These are phyloP conservation scores for Dermatophagoides farinae DNA, from an alignment of 1,140 invertebrate genomes.

Conservation along the genomic window DNA sequence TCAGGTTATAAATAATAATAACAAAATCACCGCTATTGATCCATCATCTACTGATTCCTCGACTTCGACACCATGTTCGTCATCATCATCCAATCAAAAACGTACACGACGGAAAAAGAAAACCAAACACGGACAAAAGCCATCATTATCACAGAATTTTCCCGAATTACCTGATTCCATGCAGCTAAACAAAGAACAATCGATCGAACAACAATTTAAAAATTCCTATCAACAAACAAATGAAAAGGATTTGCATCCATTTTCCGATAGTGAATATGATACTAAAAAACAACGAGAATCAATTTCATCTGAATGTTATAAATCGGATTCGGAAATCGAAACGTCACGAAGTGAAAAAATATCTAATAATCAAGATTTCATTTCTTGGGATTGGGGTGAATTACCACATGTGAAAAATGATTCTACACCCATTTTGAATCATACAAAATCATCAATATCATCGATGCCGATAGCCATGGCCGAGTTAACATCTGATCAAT, in stretches of 20 bases:
- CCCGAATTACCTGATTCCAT: too few relatives aligned
- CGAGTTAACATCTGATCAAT: background rate
- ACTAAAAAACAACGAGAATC: background rate
- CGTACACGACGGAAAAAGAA: constrained; percentile 9
- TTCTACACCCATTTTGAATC: background rate
- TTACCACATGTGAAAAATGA: constrained; percentile 36
- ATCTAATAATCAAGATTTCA: constrained; percentile 12
- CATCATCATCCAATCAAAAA: background rate
- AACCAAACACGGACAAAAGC: background rate
- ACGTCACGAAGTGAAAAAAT: constrained; percentile 22
- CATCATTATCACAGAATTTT: background rate
- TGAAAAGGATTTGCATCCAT: constrained; percentile 7
- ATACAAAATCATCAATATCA: background rate
- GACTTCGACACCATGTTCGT: background rate
- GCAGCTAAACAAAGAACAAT: background rate
- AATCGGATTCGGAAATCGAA: constrained; percentile 27
- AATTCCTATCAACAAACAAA: background rate
- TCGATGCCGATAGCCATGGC: background rate
- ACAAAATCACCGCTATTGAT: background rate
- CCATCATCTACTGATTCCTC: background rate
- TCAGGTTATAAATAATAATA: background rate
- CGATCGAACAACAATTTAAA: background rate
- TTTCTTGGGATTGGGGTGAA: constrained; percentile 89
- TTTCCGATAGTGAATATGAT: constrained; percentile 7
- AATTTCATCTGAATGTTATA: constrained; percentile 24